Evolutionary conservation across 2,888 invertebrate genomes (phyloP).

Genomic region (Herminia tarsipennalis): DNA sequence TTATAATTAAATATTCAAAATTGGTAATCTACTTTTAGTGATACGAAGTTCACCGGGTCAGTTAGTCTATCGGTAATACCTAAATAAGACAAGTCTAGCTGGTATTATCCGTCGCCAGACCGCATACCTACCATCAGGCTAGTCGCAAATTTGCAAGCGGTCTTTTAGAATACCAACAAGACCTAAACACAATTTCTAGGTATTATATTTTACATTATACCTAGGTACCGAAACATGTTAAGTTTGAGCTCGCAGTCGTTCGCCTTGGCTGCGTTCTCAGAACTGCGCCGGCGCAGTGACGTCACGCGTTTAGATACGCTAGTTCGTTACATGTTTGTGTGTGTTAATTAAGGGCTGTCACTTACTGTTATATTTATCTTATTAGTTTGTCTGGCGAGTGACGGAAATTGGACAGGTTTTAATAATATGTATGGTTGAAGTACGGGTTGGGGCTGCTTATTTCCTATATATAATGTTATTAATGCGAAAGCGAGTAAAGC

Average conservation of each 20-base stretch:
- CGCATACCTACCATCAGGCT: not conserved
- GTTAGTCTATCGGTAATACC: too few species aligned
- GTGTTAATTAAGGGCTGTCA: slow-evolving; percentile 10
- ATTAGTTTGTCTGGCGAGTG: not conserved
- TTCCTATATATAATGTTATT: too few species aligned
- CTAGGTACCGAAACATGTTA: slow-evolving; percentile 1
- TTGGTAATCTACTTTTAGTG: too few species aligned
- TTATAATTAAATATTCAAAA: too few species aligned
- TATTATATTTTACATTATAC: not conserved
- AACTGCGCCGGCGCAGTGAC: slow-evolving; percentile 20
- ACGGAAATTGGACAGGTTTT: too few species aligned
- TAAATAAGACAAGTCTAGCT: too few species aligned
- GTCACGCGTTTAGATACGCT: slow-evolving; percentile 11
- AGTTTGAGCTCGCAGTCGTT: slow-evolving; percentile 20
- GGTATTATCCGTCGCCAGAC: not conserved
- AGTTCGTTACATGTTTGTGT: slow-evolving; percentile 1
- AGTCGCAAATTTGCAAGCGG: not conserved
- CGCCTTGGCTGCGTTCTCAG: slow-evolving; percentile 39
- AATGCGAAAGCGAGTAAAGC: not conserved
- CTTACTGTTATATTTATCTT: not conserved
- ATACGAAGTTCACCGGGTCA: too few species aligned
- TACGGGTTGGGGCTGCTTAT: too few species aligned
- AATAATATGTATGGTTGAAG: too few species aligned
- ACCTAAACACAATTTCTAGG: slow-evolving; percentile 1
- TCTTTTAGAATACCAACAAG: not conserved